Base-by-base conservation (phyloP, 1,140 invertebrate genomes). In the Reticulitermes speratus region DNA sequence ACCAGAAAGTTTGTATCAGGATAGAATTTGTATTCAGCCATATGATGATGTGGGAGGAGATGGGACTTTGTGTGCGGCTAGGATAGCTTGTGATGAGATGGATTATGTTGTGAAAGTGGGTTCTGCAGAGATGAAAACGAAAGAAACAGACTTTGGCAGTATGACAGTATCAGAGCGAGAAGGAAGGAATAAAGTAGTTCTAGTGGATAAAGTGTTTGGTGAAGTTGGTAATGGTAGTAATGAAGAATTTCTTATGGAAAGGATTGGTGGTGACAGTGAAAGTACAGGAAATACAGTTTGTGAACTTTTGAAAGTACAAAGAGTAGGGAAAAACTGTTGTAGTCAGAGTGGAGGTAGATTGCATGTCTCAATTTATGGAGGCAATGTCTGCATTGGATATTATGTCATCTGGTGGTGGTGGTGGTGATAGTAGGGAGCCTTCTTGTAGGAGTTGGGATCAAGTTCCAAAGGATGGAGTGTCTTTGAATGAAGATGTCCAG, bases 401-500 rank as follows among this genome's bases (percentile, higher is more conserved):
- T 30, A 30, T 75, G n/a, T 75, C 65, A 30, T 2, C 11, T 30
- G n/a, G 11, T 75, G n/a, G 55, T 19, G 83, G 30, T 19, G 45
- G 16, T 84, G 45, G 38, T 38, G 38, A 25, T 59, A 65, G 38
- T n/a, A 38, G 48, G 23, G 84, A 84, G 44, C 84, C 84, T 52
- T 84, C 2, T 32, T 14, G 8, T 32, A 38, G 84, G 45, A 52
- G n/a, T 16, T 84, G 84, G 84, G 84, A 84, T 52, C 44, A 59
- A 30, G 59, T 45, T 48, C 30, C 84, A 21, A 84, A 84, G 44
- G 84, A 84, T 30, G 44, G 84, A 38, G 23, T 32, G 30, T 84
- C 52, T 2, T 65, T 84, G 45, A 84, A 25, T 55, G 84, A 84
- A 19, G 84, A 32, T n/a, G 11, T 12, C 23, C 45, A 30, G 8